Percentiles rank a stretch among this genome's conserved stretches.
phyloP scores from a whole-genome alignment of 1,140 invertebrate genomes.

The Drosophila sproati region DNA sequence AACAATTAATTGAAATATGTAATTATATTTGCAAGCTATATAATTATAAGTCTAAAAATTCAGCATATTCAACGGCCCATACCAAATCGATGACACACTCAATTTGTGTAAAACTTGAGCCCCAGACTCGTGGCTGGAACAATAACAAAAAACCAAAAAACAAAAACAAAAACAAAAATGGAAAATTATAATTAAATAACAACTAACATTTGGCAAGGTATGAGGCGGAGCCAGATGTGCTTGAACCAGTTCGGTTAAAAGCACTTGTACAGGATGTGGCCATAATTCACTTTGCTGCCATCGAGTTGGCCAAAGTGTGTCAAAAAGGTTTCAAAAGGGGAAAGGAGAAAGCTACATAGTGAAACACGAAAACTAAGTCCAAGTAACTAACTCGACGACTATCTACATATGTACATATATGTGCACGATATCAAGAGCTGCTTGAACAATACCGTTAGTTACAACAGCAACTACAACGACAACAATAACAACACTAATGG shows the following conservation, averaged over 20 bases:
- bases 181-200: conserved; percentile 74
- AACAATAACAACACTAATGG: conserved; percentile 59
- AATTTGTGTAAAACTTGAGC: conserved; percentile 2
- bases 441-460: conserved; percentile 5
- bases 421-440: conserved; percentile 4
- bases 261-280: conserved; percentile 43
- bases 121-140: neutral
- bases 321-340: conserved; percentile 25
- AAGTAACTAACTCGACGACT: conserved; percentile 32
- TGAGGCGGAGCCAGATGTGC: neutral
- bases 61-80: neutral
- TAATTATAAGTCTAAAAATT: neutral
- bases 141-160: neutral
- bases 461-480: conserved; percentile 54
- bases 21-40: conserved; percentile 61
- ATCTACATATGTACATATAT: conserved; percentile 27
- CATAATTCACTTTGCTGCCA: conserved; percentile 65
- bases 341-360: conserved; percentile 8
- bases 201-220: conserved; percentile 25
- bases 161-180: conserved; percentile 21
- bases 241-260: conserved; percentile 28
- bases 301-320: conserved; percentile 47
- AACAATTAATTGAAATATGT: conserved; percentile 60
- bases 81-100: conserved; percentile 10
- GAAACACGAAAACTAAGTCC: conserved; percentile 50